Evolutionary conservation across 2,888 invertebrate genomes (phyloP).

Genomic region (Platycheirus albimanus): DNA sequence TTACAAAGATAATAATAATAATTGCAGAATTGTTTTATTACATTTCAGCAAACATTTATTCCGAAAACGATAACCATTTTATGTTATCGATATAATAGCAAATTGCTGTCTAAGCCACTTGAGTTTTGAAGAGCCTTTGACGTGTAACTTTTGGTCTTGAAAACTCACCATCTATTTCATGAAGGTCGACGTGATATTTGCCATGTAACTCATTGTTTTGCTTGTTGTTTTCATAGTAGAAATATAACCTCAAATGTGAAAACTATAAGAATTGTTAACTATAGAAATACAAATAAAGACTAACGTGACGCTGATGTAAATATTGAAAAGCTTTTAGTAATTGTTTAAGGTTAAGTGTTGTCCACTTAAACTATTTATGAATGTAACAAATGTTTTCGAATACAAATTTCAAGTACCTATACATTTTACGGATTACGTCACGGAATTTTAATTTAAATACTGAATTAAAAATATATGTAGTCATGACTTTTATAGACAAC

Average conservation of each 20-base stretch:
- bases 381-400: too few relatives aligned
- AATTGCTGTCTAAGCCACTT: constrained; percentile 10
- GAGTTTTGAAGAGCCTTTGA: constrained; percentile 19
- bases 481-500: too few relatives aligned
- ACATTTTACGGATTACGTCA: too few relatives aligned
- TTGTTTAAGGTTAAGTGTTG: not conserved
- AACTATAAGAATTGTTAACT: not conserved
- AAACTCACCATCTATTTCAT: constrained; percentile 11
- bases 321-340: not conserved
- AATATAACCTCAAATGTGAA: not conserved
- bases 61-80: constrained; percentile 13
- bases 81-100: not conserved
- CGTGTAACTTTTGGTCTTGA: constrained; percentile 36
- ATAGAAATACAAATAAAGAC: not conserved
- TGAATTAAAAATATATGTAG: too few relatives aligned
- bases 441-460: too few relatives aligned
- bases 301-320: not conserved
- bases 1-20: constrained; percentile 1
- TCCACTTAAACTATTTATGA: not conserved
- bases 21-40: not conserved
- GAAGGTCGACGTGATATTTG: constrained; percentile 64
- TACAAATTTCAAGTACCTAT: too few relatives aligned
- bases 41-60: not conserved
- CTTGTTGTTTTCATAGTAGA: not conserved
- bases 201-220: constrained; percentile 34